Percentiles rank a stretch among this genome's conserved stretches.
phyloP scores from a whole-genome alignment of 2,113 vertebrate species.

The Albula goreensis region DNA sequence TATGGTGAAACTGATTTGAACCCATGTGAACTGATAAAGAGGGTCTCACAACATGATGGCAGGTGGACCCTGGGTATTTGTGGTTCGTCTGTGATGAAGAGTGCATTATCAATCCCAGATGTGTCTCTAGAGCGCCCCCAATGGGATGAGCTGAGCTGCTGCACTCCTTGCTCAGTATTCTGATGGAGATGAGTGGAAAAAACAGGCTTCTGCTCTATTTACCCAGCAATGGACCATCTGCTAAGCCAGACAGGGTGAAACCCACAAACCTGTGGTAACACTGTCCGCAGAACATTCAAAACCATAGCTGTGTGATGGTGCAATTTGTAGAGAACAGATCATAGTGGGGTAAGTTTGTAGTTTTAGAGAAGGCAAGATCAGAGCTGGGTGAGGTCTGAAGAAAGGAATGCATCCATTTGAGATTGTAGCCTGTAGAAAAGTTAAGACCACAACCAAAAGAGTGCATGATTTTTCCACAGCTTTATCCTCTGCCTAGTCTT shows the following conservation, averaged over 20 bases:
- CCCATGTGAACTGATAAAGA: background rate
- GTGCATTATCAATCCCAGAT: background rate
- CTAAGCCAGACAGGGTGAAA: background rate
- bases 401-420: too few relatives aligned
- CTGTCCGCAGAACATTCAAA: background rate
- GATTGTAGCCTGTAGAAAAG: background rate
- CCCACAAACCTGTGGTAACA: background rate
- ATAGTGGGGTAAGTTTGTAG: too few relatives aligned
- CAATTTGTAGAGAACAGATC: background rate
- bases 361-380: too few relatives aligned
- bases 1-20: background rate
- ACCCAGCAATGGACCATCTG: slow-evolving; percentile 3
- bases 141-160: background rate
- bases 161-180: background rate
- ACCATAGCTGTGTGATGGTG: background rate
- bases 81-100: background rate
- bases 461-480: too few relatives aligned
- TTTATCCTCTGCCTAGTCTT: too few relatives aligned
- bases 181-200: background rate
- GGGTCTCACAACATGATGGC: background rate
- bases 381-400: too few relatives aligned
- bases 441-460: background rate
- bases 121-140: background rate
- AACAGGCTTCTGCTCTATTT: slow-evolving; percentile 25
- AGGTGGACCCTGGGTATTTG: background rate